Base-by-base conservation (phyloP, 2,888 invertebrate species). In the Drosophila buzzatii region DNA sequence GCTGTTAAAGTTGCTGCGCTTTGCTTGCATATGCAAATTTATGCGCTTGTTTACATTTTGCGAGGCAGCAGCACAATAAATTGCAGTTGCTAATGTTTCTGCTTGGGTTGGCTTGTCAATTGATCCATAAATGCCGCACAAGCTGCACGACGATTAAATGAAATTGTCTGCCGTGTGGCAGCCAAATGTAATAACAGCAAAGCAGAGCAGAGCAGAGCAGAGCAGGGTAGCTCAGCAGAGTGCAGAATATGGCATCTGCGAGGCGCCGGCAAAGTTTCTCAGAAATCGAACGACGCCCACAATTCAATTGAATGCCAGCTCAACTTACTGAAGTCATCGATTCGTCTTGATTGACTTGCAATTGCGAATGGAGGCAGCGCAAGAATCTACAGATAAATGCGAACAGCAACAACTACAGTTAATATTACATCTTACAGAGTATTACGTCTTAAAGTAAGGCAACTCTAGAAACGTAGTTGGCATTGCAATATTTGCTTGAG, bases 251-350 rank as follows among this genome's bases (percentile, higher is more conserved):
- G 60, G 45, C 52, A 63, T 39, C 60, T 39, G 51, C 23, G 41
- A 63, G 81, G 64, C 81, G 79, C 77, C 79, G 12, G n/a, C 16
- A 61, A 66, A 73, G 65, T 73, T 70, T 68, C 49, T 33, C 12
- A 27, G 18, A 59, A 56, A 37, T 53, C 44, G 47, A 65, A 55
- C 49, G 45, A 58, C 52, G 72, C 55, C 55, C 64, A 70, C 60
- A 82, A 73, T 68, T 72, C 67, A 70, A 79, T 76, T 81, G 67
- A 84, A 79, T 62, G 47, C 41, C 72, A 76, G 41, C 47, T 68
- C 61, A 63, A 47, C n/a, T 61, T 59, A 52, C 66, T 56, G 61
- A 42, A 66, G 35, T 67, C 60, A 66, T 62, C 49, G 20, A 60
- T 49, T 59, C 8, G n/a, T 6, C 23, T 68, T 77, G 52, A 71